Conservation (phyloP, 2,888 invertebrate species). For the Schizaphis graminum region DNA sequence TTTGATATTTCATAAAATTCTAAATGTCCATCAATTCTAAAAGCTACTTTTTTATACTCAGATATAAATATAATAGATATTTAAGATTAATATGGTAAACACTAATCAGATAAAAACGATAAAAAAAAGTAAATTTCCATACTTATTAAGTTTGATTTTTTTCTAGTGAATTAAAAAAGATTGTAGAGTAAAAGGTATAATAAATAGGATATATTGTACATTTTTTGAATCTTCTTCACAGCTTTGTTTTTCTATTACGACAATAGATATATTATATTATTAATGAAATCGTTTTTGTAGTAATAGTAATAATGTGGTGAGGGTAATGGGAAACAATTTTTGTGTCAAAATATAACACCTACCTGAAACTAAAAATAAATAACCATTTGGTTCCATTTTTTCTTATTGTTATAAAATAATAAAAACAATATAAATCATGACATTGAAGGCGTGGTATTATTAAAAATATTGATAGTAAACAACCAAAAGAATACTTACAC, state of each 20-base stretch:
- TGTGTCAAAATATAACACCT: background rate
- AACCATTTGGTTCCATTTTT: background rate
- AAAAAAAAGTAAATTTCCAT: background rate
- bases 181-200: background rate
- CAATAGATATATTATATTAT: background rate
- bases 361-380: background rate
- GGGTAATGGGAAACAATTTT: background rate
- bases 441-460: background rate
- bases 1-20: background rate
- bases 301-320: background rate
- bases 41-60: background rate
- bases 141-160: background rate
- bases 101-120: background rate
- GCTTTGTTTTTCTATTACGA: background rate
- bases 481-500: background rate
- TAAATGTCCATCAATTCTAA: background rate
- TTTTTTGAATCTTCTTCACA: background rate
- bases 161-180: background rate
- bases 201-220: background rate
- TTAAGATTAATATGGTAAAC: background rate
- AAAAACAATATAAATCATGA: background rate
- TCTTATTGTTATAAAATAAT: background rate
- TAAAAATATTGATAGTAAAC: background rate
- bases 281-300: background rate
- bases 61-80: background rate